Evolutionary conservation across 2,113 vertebrate genomes (phyloP).

Genomic region (Oreocharis arfaki): DNA sequence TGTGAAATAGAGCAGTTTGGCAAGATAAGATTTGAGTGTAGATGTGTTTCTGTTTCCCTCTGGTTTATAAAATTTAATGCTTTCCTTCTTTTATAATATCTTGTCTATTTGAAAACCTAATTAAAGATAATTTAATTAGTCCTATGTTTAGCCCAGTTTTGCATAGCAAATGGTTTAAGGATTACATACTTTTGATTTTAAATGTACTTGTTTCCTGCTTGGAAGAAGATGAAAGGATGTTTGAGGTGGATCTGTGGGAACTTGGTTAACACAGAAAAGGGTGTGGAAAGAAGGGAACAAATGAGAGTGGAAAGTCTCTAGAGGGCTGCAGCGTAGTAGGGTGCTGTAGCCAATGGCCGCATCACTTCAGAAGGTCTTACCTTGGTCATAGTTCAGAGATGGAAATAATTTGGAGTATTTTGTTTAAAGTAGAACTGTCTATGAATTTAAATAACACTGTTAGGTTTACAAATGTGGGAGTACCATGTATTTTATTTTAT

Average conservation of each 20-base stretch:
- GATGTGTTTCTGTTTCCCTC: background rate
- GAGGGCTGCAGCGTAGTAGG: accelerated
- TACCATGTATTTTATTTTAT: background rate
- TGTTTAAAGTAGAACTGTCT: background rate
- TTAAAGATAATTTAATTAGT: slow-evolving; percentile 42
- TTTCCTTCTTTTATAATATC: background rate
- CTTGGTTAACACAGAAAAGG: background rate
- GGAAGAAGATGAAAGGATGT: slow-evolving; percentile 19
- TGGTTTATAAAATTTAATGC: background rate
- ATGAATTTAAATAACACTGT: background rate
- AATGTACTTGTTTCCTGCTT: slow-evolving; percentile 33
- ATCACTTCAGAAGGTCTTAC: background rate
- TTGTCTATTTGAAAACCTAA: slow-evolving; percentile 43
- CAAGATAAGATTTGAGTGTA: background rate
- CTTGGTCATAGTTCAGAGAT: background rate
- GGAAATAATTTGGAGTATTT: background rate
- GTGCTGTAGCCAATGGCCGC: background rate
- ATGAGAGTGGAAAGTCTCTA: background rate
- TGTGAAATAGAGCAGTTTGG: background rate
- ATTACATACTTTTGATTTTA: background rate
- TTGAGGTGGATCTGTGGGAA: slow-evolving; percentile 44
- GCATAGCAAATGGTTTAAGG: slow-evolving; percentile 7
- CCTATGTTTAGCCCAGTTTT: slow-evolving; percentile 48
- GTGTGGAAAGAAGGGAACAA: background rate
- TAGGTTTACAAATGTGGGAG: background rate